Conservation (phyloP, 1,140 invertebrate genomes). For the Teleogryllus occipitalis region DNA sequence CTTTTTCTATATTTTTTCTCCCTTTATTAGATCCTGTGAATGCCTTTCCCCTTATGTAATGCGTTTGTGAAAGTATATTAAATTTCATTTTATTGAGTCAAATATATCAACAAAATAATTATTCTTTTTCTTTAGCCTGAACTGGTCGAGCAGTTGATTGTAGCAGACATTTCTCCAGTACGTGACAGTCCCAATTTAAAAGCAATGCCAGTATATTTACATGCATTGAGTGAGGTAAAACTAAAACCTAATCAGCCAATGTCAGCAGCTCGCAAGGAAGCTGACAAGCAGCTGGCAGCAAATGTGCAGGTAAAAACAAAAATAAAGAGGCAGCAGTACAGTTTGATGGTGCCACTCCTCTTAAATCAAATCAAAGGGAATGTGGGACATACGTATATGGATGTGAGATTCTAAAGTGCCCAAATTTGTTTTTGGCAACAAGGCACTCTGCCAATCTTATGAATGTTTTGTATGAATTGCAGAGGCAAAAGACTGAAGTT, state of each 20-base stretch:
- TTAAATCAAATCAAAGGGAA: too few relatives aligned
- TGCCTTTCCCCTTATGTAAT: not conserved
- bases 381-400: too few relatives aligned
- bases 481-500: not conserved
- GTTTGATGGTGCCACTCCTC: too few relatives aligned
- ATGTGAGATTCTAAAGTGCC: too few relatives aligned
- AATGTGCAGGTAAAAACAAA: slow-evolving; percentile 32
- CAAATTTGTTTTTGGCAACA: not conserved
- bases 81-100: not conserved
- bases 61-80: not conserved
- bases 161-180: slow-evolving; percentile 77
- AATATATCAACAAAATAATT: not conserved
- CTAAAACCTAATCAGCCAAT: slow-evolving; percentile 50
- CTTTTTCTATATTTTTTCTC: not conserved
- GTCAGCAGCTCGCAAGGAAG: slow-evolving; percentile 53
- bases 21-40: not conserved
- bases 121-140: slow-evolving; percentile 51
- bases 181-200: slow-evolving; percentile 51
- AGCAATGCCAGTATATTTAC: slow-evolving; percentile 54
- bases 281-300: slow-evolving; percentile 43
- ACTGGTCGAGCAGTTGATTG: slow-evolving; percentile 65
- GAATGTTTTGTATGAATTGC: slow-evolving; percentile 35
- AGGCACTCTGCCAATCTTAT: slow-evolving; percentile 27
- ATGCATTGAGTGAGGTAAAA: slow-evolving; percentile 51
- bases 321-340: too few relatives aligned